Percentiles rank a stretch among this genome's conserved stretches.
These are phyloP conservation scores for Natrix natrix DNA, from an alignment of 2,797 vertebrate genomes.

Conservation along the genomic window DNA sequence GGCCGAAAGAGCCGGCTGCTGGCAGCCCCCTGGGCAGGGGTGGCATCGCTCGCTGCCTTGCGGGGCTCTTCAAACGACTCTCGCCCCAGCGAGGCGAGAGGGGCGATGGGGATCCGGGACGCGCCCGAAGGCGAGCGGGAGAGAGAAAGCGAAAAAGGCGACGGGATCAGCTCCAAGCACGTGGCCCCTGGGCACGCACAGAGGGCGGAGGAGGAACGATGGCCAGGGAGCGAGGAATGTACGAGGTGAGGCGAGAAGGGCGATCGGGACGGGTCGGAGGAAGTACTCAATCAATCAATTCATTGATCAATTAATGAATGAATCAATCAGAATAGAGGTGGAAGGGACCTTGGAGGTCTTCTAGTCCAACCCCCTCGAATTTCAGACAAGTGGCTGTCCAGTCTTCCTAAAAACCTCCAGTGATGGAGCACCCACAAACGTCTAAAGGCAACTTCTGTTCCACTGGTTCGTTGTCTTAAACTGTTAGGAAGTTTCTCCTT, in stretches of 20 bases:
- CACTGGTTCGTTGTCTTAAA: neutral
- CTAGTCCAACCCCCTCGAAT: neutral
- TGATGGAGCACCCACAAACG: neutral
- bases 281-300: neutral
- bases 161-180: too few species aligned
- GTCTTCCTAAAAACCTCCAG: neutral
- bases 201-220: neutral
- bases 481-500: neutral
- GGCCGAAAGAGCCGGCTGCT: fast-evolving
- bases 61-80: neutral
- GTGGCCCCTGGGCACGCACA: neutral
- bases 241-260: neutral
- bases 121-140: neutral
- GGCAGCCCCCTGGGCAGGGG: neutral
- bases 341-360: neutral
- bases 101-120: fast-evolving
- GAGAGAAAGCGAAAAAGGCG: neutral
- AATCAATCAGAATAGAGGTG: neutral
- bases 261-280: neutral
- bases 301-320: neutral
- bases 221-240: neutral
- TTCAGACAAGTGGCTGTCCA: neutral
- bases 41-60: neutral
- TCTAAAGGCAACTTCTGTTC: neutral
- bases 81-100: neutral